A percentile compares a stretch with the other conserved stretches of the same genome.
Conservation (phyloP, 2,113 vertebrate genomes). For the Halichoerus grypus region DNA sequence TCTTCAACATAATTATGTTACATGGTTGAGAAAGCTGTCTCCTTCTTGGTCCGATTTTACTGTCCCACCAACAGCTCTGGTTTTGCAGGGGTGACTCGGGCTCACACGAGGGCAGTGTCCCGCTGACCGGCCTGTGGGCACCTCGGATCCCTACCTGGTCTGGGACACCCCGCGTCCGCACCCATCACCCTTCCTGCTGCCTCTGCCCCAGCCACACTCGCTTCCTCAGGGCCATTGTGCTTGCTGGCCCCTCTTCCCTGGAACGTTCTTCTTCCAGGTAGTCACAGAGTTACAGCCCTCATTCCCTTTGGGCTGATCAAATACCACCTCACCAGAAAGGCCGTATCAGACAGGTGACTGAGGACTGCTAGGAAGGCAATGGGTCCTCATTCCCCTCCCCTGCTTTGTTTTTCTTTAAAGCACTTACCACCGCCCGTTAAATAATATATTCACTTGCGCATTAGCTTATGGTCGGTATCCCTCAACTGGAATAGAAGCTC, state of each 20-base stretch:
- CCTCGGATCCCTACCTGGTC: too few relatives aligned
- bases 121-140: neutral
- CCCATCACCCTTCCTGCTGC: neutral
- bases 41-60: neutral
- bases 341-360: neutral
- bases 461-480: neutral
- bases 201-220: neutral
- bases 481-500: neutral
- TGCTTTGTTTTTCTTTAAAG: neutral
- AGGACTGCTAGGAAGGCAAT: neutral
- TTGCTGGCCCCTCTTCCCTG: neutral
- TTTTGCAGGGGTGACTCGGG: neutral
- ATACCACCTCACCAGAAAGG: neutral
- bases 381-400: neutral
- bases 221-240: neutral
- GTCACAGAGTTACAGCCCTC: neutral
- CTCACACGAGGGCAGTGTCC: neutral
- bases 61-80: too few relatives aligned
- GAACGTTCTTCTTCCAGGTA: neutral
- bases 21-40: neutral
- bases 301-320: neutral
- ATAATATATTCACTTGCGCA: neutral
- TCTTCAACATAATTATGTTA: neutral
- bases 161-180: fast-evolving
- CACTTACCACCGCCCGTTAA: neutral